Conservation (phyloP, 2,888 invertebrate genomes). For the Lottia scabra region DNA sequence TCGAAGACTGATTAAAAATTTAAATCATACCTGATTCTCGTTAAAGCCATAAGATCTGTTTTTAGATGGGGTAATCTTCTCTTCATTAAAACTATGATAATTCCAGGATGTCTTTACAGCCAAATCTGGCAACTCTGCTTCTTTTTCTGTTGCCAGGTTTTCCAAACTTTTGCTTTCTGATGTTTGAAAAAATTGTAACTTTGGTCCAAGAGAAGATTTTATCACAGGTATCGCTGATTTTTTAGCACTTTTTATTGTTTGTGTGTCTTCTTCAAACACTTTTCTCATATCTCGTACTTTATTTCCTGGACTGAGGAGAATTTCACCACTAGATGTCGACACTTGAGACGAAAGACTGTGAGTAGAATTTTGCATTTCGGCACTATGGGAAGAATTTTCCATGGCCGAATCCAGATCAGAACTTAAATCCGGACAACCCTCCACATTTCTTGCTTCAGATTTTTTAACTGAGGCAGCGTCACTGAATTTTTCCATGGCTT, state of each 20-base stretch:
- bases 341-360: slow-evolving; percentile 47
- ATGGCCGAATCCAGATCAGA: slow-evolving; percentile 41
- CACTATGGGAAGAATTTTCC: slow-evolving; percentile 44
- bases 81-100: neutral
- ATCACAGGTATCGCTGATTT: slow-evolving; percentile 20
- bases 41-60: no score
- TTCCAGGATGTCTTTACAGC: neutral
- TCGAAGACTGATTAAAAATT: no score
- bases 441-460: slow-evolving; percentile 12
- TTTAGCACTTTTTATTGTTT: slow-evolving; percentile 34
- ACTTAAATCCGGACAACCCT: slow-evolving; percentile 20
- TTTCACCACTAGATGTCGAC: slow-evolving; percentile 42
- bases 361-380: slow-evolving; percentile 40
- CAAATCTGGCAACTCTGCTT: neutral
- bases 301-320: slow-evolving; percentile 37
- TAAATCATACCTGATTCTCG: no score
- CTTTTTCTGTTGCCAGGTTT: neutral
- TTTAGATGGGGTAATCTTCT: neutral
- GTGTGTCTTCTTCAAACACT: slow-evolving; percentile 47
- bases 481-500: slow-evolving; percentile 51
- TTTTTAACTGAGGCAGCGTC: slow-evolving; percentile 36
- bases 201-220: slow-evolving; percentile 23
- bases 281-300: slow-evolving; percentile 50
- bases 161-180: neutral
- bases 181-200: neutral